Percentiles rank a stretch among this genome's conserved stretches.
These are phyloP conservation scores for Clamator glandarius DNA, from an alignment of 2,797 vertebrate genomes.

Conservation along the genomic window DNA sequence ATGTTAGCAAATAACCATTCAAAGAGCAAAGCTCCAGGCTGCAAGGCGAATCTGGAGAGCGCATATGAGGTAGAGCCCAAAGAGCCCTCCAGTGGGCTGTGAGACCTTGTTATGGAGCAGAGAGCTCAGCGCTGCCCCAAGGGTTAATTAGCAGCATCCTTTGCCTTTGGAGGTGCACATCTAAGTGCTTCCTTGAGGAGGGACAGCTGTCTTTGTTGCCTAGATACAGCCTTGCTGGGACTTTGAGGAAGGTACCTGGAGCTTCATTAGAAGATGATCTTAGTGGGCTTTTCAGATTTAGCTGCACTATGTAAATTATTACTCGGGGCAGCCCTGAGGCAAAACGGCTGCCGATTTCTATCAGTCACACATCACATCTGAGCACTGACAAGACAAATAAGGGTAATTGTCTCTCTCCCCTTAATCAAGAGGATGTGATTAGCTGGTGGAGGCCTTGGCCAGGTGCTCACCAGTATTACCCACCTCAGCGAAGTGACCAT, in stretches of 20 bases:
- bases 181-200: neutral
- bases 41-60: neutral
- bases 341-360: neutral
- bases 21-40: neutral
- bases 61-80: neutral
- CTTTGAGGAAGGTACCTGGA: slow-evolving; percentile 13
- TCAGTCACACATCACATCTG: slow-evolving; percentile 2
- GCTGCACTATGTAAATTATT: slow-evolving; percentile 34
- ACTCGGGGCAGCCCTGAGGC: slow-evolving; percentile 51
- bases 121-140: neutral
- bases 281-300: slow-evolving; percentile 20
- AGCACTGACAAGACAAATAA: slow-evolving; percentile 40
- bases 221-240: neutral
- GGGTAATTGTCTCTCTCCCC: slow-evolving; percentile 18
- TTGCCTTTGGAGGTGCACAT: slow-evolving; percentile 13
- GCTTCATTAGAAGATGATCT: slow-evolving; percentile 50
- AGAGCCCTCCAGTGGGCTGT: neutral
- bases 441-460: neutral
- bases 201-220: slow-evolving; percentile 34
- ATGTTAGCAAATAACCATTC: neutral
- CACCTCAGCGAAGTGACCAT: neutral
- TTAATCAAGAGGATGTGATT: slow-evolving; percentile 19
- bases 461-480: neutral
- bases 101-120: neutral
- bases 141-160: slow-evolving; percentile 45